Base-by-base conservation (phyloP, 2,888 invertebrate genomes). In the Sarcophaga subvicina region DNA sequence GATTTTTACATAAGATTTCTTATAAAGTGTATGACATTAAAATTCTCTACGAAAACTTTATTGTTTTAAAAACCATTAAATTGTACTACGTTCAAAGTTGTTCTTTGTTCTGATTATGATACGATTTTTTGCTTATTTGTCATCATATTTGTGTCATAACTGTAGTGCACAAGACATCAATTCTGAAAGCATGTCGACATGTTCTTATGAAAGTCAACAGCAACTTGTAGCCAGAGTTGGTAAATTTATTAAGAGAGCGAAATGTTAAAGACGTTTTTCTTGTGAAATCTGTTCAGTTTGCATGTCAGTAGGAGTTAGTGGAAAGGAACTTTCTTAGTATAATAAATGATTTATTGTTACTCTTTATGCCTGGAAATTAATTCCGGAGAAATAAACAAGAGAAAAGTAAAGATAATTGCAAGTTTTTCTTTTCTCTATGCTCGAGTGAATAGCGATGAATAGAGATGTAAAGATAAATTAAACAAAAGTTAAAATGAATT, bases 101-200 rank as follows among this genome's bases (percentile, higher is more conserved):
- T 47, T 63, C 54, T 72, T 14, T 69, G 17, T 69, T 4, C 14
- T 37, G 14, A 47, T 45, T 27, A 22, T 60, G 20, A 73, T 69
- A 69, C 5, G 54, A 54, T 17, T 54, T 14, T 72, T 72, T 60
- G 20, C 8, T 20, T 45, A 47, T 76, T 22, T 64, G 49, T 62
- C 20, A 27, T 14, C 54, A 54, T 14, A 14, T 54, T 54, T 54
- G 17, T 17, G 17, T 1, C 17, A 54, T 14, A 54, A 54, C 12
- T 27, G 27, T 14, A 75, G 22, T 20, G n/a, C 17, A 63, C 63
- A 63, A 75, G 37, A 75, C 63, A 81, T 75, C 37, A 75, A 54
- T 62, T 69, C 49, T 12, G 0, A 70, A 54, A 70, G 49, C 63
- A 54, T 69, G 69, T 75, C 75, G 70, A 81, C 67, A 63, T 75